Evolutionary conservation across 92 coral and sea anemone species (phyloP).

Genomic region (Porites cylindrica): DNA sequence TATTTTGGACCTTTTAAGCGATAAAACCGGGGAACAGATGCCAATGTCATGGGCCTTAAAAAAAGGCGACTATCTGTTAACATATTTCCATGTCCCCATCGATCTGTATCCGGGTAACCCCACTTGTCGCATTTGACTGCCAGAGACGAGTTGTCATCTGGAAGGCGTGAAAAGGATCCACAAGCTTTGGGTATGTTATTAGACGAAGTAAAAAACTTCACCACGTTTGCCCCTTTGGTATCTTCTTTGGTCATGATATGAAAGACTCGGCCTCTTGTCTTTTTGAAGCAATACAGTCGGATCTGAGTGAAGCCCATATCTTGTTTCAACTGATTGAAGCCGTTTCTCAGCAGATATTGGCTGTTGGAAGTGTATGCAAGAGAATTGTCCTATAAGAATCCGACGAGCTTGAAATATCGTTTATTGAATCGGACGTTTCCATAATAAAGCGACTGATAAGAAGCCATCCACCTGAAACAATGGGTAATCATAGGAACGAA

Average conservation of each 20-base stretch:
- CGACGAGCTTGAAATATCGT: not conserved
- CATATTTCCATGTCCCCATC: slow-evolving; percentile 29
- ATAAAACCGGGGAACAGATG: not conserved
- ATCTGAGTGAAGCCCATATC: slow-evolving; percentile 68
- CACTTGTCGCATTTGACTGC: slow-evolving; percentile 46
- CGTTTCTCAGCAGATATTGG: not conserved
- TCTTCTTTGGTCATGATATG: slow-evolving; percentile 58
- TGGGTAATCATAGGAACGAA: too few relatives aligned
- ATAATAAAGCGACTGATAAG: not conserved
- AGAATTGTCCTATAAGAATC: not conserved
- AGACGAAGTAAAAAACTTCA: slow-evolving; percentile 29
- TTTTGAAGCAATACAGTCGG: slow-evolving; percentile 58
- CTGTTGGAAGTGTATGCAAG: not conserved
- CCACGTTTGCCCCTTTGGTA: slow-evolving; percentile 32
- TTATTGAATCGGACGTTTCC: not conserved
- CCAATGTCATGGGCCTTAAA: not conserved
- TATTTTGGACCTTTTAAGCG: not conserved
- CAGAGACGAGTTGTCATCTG: slow-evolving; percentile 50
- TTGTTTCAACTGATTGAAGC: slow-evolving; percentile 5
- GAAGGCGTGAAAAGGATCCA: slow-evolving; percentile 50
- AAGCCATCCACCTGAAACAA: slow-evolving; percentile 9
- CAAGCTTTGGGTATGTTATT: slow-evolving; percentile 38
- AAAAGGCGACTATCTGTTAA: slow-evolving; percentile 10
- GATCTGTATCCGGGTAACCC: slow-evolving; percentile 26
- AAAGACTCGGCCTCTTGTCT: slow-evolving; percentile 41